A percentile compares a stretch with the other conserved stretches of the same genome.
Evolutionary conservation across 2,888 invertebrate genomes (phyloP).

Genomic region (Coenonympha glycerion): DNA sequence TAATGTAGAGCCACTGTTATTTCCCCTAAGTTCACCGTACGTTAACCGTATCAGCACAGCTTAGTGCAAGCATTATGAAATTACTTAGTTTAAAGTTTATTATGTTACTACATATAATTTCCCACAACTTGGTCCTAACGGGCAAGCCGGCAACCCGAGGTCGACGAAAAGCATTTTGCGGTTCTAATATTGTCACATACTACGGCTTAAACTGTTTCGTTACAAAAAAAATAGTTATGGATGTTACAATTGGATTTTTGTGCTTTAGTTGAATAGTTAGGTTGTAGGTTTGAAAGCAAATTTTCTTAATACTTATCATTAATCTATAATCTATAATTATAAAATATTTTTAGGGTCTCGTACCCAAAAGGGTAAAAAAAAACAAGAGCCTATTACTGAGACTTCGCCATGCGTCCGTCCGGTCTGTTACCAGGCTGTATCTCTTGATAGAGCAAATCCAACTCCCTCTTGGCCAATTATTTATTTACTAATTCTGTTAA

Average conservation of each 20-base stretch:
- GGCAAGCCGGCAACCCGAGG: conserved; percentile 19
- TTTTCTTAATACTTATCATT: too few relatives aligned
- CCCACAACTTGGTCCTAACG: conserved; percentile 18
- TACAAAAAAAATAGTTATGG: background rate
- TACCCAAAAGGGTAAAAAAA: too few relatives aligned
- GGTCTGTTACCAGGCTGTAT: too few relatives aligned
- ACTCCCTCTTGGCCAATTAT: too few relatives aligned
- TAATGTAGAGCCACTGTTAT: too few relatives aligned
- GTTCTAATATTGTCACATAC: conserved; percentile 28
- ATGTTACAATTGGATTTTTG: background rate
- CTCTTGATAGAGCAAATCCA: too few relatives aligned
- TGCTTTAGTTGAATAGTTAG: background rate
- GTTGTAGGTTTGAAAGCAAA: too few relatives aligned
- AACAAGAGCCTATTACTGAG: too few relatives aligned
- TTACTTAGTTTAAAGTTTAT: conserved; percentile 6
- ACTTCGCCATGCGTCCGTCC: too few relatives aligned
- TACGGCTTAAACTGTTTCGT: background rate
- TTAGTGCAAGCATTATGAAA: background rate
- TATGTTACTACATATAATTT: conserved; percentile 11
- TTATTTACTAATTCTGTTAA: too few relatives aligned
- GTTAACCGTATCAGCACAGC: background rate
- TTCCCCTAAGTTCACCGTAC: background rate
- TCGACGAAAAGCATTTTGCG: conserved; percentile 33
- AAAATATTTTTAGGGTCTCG: too few relatives aligned
- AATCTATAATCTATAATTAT: too few relatives aligned